A percentile compares a stretch with the other conserved stretches of the same genome.
These are phyloP conservation scores for Syngnathus scovelli DNA, from an alignment of 2,113 vertebrate species.

Conservation along the genomic window DNA sequence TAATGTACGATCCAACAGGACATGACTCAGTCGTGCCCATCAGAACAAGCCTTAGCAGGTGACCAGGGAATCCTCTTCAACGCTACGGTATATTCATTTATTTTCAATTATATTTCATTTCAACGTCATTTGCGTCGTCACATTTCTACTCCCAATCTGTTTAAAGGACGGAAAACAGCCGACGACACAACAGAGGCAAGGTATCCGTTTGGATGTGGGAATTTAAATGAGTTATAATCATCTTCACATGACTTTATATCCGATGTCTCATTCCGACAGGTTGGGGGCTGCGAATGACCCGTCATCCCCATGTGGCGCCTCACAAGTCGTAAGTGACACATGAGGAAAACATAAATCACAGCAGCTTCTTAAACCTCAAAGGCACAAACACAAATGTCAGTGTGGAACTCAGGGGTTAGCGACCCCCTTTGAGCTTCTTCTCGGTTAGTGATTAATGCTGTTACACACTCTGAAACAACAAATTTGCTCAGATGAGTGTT, in stretches of 20 bases:
- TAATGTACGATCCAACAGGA: slow-evolving; percentile 69
- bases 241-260: background rate
- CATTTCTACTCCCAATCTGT: slow-evolving; percentile 8
- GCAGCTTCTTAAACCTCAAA: slow-evolving; percentile 27
- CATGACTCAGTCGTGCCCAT: slow-evolving; percentile 93
- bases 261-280: slow-evolving; percentile 61
- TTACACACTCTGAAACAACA: background rate
- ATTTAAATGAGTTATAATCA: background rate
- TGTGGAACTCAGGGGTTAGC: background rate
- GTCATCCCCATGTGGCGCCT: slow-evolving; percentile 76
- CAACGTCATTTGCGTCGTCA: background rate
- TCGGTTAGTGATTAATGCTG: background rate
- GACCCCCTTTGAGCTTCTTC: background rate
- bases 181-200: slow-evolving; percentile 77
- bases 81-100: slow-evolving; percentile 75
- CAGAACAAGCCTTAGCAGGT: slow-evolving; percentile 80
- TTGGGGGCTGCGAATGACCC: slow-evolving; percentile 76
- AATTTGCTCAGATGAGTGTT: background rate
- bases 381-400: slow-evolving; percentile 6
- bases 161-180: slow-evolving; percentile 78
- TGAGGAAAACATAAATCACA: slow-evolving; percentile 49
- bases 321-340: slow-evolving; percentile 90
- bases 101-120: slow-evolving; percentile 12
- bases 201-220: slow-evolving; percentile 65
- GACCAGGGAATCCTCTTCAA: slow-evolving; percentile 80